A percentile compares a stretch with the other conserved stretches of the same genome.
Conservation (phyloP, 2,113 vertebrate species). For the Origma solitaria region DNA sequence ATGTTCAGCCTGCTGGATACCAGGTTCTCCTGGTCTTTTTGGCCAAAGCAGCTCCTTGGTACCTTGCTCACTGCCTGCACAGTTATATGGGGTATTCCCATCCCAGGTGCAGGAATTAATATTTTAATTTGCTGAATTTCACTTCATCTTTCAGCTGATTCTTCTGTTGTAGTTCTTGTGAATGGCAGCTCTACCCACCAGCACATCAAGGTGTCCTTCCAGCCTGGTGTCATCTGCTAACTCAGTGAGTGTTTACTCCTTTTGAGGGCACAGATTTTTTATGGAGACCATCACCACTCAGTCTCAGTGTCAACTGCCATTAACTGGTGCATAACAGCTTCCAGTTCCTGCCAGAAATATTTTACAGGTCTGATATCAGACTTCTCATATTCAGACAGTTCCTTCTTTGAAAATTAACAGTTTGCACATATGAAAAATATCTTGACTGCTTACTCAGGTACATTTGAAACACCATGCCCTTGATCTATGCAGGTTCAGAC, state of each 20-base stretch:
- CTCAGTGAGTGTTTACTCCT: background rate
- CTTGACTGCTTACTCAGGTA: background rate
- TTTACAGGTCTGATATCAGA: background rate
- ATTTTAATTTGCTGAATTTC: background rate
- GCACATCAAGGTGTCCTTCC: background rate
- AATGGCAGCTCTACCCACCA: background rate
- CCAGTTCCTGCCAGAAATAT: background rate
- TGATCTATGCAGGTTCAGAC: background rate
- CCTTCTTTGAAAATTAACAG: background rate
- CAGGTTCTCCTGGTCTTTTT: background rate
- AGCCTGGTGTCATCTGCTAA: background rate
- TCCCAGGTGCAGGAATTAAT: background rate
- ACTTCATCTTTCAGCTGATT: background rate
- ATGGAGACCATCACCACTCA: background rate
- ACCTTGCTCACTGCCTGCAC: background rate
- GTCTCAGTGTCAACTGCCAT: background rate
- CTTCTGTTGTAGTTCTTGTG: background rate
- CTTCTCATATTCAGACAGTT: background rate
- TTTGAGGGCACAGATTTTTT: background rate
- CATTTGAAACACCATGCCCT: background rate
- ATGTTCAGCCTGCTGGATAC: background rate
- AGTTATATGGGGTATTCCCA: background rate
- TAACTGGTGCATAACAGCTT: background rate
- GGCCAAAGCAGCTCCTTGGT: background rate
- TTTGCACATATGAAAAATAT: background rate